Conservation (phyloP, 2,888 invertebrate genomes). For the Blera fallax region DNA sequence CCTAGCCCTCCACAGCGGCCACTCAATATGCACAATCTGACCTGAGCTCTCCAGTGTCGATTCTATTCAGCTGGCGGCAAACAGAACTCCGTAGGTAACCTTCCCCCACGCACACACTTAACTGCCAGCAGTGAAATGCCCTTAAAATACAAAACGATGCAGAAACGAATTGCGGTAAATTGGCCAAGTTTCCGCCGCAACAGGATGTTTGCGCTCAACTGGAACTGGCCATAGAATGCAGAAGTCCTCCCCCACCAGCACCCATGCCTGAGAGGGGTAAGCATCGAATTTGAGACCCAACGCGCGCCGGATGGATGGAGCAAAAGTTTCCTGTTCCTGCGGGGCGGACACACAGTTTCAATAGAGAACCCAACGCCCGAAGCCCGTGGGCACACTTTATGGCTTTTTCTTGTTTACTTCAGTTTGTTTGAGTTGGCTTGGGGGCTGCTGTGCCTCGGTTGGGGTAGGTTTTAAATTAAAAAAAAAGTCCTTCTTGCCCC, state of each 20-base stretch:
- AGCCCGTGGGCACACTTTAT: constrained; percentile 2
- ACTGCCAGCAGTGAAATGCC: constrained; percentile 48
- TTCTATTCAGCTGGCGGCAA: constrained; percentile 21
- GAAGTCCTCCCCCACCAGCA: neutral
- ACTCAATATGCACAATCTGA: constrained; percentile 56
- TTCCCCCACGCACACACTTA: too few species aligned
- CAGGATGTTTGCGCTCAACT: constrained; percentile 69
- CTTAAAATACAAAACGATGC: constrained; percentile 63
- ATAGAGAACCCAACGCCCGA: neutral
- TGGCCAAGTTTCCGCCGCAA: constrained; percentile 70
- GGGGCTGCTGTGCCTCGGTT: neutral
- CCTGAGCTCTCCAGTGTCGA: neutral
- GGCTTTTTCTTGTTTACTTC: neutral
- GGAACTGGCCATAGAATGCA: constrained; percentile 54
- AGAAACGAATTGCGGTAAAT: constrained; percentile 70
- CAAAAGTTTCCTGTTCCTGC: neutral
- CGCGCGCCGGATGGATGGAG: constrained; percentile 3
- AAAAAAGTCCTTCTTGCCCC: neutral
- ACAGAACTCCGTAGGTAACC: neutral
- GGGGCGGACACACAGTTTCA: neutral
- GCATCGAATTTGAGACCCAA: neutral
- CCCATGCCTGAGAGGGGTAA: neutral
- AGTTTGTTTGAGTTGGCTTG: constrained; percentile 2
- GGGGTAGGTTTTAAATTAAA: constrained; percentile 2
- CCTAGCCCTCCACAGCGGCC: neutral